Conservation (phyloP, 2,797 vertebrate genomes). For the Chaetophractus vellerosus region DNA sequence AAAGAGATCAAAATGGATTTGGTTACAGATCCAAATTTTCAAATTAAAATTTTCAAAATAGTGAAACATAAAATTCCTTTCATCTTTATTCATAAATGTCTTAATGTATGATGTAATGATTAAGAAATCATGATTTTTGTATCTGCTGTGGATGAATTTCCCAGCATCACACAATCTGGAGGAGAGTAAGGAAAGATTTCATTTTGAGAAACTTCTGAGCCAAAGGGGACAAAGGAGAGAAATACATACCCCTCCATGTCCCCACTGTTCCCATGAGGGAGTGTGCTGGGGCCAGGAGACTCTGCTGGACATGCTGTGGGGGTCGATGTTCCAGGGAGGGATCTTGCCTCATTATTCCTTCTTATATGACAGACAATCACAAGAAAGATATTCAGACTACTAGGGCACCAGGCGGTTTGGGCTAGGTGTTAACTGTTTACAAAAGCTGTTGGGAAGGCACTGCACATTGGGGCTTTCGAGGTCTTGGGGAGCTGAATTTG, state of each 20-base stretch:
- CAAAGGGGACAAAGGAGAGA: background rate
- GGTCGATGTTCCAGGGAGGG: background rate
- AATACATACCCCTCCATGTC: background rate
- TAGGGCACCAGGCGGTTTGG: background rate
- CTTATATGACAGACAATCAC: background rate
- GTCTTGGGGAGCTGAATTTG: background rate
- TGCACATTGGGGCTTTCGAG: background rate
- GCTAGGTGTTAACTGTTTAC: background rate
- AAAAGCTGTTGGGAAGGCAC: background rate
- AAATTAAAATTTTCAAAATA: background rate
- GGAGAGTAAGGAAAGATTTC: background rate
- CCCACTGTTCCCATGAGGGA: background rate
- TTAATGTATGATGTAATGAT: background rate
- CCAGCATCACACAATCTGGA: background rate
- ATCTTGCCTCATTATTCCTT: background rate
- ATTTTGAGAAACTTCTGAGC: background rate
- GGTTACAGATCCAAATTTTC: background rate
- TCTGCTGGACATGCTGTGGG: background rate
- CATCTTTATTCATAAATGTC: background rate
- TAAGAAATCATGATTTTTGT: background rate
- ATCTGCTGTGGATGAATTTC: background rate
- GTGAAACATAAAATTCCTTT: slow-evolving; percentile 4
- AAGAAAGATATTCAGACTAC: background rate
- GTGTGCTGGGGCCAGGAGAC: background rate
- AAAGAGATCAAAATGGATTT: background rate